Conservation (phyloP, 2,888 invertebrate genomes). For the Cremastobaeus sp. region DNA sequence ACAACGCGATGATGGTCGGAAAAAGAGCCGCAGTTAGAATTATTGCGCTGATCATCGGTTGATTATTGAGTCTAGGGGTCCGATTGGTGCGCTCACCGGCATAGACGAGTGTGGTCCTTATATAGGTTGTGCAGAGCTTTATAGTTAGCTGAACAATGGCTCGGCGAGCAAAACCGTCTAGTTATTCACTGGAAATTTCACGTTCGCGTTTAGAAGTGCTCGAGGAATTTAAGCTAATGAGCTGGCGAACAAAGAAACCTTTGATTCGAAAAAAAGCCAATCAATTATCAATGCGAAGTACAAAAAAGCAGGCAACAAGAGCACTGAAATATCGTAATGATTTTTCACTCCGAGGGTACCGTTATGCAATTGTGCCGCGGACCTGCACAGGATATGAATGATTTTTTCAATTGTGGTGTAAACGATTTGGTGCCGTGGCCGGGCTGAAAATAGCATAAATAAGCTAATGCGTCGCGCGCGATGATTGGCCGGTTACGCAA, state of each 20-base stretch:
- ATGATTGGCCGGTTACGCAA: too few species aligned
- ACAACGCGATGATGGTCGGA: not conserved
- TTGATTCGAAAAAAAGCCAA: too few species aligned
- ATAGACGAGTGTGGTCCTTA: not conserved
- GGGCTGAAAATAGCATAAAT: too few species aligned
- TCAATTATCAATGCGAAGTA: too few species aligned
- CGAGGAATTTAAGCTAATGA: slow-evolving; percentile 35
- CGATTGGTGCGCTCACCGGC: slow-evolving; percentile 2
- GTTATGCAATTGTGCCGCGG: slow-evolving; percentile 17
- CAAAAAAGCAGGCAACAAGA: not conserved
- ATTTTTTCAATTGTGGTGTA: too few species aligned
- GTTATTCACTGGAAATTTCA: slow-evolving; percentile 37
- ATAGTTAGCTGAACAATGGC: slow-evolving; percentile 25
- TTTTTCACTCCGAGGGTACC: slow-evolving; percentile 7
- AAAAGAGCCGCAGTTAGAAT: not conserved
- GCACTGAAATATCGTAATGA: not conserved
- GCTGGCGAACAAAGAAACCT: slow-evolving; percentile 8
- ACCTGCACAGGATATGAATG: too few species aligned
- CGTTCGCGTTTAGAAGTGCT: slow-evolving; percentile 4
- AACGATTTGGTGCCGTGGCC: too few species aligned
- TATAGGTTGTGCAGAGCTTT: slow-evolving; percentile 5
- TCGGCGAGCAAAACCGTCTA: slow-evolving; percentile 31
- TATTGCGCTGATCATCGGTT: slow-evolving; percentile 2
- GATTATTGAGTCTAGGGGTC: slow-evolving; percentile 2
- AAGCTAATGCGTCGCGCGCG: too few species aligned